Conservation (phyloP, 2,888 invertebrate species). For the Anticlea derivata region DNA sequence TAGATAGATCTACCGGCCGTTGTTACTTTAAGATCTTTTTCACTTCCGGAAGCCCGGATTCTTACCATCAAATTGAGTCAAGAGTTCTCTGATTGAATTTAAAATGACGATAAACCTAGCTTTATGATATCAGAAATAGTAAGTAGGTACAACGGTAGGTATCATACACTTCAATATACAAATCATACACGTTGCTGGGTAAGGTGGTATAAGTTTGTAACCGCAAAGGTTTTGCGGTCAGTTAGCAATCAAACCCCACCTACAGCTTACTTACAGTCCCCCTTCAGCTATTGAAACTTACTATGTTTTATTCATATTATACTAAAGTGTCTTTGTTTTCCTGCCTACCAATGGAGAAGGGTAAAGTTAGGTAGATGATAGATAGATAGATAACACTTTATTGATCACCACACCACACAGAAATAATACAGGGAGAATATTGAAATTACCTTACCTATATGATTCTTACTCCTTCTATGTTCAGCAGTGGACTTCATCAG, state of each 20-base stretch:
- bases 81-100: not conserved
- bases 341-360: no score
- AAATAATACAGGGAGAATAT: no score
- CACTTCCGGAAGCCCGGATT: constrained; percentile 5
- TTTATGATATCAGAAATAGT: not conserved
- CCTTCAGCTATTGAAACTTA: not conserved
- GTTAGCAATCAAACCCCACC: constrained; percentile 28
- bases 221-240: constrained; percentile 34
- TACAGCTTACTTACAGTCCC: not conserved
- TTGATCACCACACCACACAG: no score
- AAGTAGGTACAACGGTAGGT: no score
- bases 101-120: not conserved
- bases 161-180: not conserved
- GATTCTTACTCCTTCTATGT: no score
- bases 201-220: constrained; percentile 25
- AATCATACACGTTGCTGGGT: constrained; percentile 8
- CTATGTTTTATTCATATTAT: no score
- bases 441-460: no score
- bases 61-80: not conserved
- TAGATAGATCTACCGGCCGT: no score
- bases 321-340: no score
- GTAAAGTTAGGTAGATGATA: no score
- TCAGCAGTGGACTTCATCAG: no score
- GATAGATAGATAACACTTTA: no score
- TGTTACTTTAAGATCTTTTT: not conserved